Evolutionary conservation across 1,140 invertebrate genomes (phyloP), one percentile per base, ranked within the genome.

Genomic region (Plutomurus gul): DNA sequence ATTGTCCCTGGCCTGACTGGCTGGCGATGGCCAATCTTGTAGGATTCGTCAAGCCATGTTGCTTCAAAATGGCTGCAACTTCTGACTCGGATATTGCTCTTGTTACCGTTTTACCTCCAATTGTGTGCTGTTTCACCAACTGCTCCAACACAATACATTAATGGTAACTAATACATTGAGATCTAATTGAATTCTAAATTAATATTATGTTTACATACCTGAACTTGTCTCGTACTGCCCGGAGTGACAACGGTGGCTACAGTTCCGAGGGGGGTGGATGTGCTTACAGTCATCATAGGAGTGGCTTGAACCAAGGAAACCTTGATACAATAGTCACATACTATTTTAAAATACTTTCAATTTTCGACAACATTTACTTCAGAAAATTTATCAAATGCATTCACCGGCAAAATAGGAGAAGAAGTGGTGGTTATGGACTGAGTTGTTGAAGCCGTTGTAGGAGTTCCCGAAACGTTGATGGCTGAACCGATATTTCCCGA

Each of bases 71-170:
- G 10, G 73, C 76, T 25, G 65, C 71, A 3, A 83, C 60, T 47
- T 83, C 82, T 16, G 82, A 77, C 16, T 83, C 82, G 4, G 82
- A 81, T 11, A 83, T 73, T n/a, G 80, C 46, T 22, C 80, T 73
- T 5, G 82, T 83, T 4, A 83, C 76, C 0, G 80, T 79, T 70
- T 83, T 83, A 22, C 82, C 82, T 25, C 82, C 82, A 0, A 83
- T 78, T 0, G 78, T 80, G 43, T 81, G 80, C 40, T 83, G 82
- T 47, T 81, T 83, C 13, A 83, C 76, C 71, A 83, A 73, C 82
- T 83, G 27, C 13, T 13, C 10, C 11, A 27, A 47, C 65, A 39
- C 6, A 65, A 36, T 36, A 18, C 27, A 33, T 37, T 33, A 36
- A 71, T 71, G 5, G n/a, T 11, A 16, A 6, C 20, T 6, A 46